These are phyloP conservation scores for Harpalus rubripes DNA, from an alignment of 2,888 invertebrate genomes.

Conservation along the genomic window DNA sequence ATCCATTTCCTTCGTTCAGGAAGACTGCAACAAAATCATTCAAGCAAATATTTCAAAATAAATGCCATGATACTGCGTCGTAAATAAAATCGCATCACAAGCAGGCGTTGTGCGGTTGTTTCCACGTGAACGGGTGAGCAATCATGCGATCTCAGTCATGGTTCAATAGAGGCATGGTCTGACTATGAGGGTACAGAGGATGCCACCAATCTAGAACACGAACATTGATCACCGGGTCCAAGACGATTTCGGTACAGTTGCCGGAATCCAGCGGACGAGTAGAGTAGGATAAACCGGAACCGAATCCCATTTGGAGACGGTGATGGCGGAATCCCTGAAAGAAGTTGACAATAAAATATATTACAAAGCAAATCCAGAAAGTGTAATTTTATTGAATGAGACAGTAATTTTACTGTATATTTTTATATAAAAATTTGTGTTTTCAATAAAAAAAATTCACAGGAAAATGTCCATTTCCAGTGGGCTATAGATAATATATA, in stretches of 20 bases:
- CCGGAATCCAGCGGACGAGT: slow-evolving; percentile 75
- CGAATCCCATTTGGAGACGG: slow-evolving; percentile 80
- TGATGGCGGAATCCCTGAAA: slow-evolving; percentile 77
- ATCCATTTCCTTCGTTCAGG: background rate
- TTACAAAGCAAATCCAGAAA: background rate
- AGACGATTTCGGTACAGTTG: slow-evolving; percentile 75
- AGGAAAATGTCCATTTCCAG: no score
- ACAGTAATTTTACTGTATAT: no score
- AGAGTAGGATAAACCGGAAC: slow-evolving; percentile 74
- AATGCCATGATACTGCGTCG: slow-evolving; percentile 15
- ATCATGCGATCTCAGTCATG: slow-evolving; percentile 70
- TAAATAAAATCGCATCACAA: slow-evolving; percentile 33
- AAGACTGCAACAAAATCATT: slow-evolving; percentile 21
- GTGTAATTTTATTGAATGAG: no score
- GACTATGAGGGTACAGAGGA: slow-evolving; percentile 77
- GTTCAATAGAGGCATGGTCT: slow-evolving; percentile 72
- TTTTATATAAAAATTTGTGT: no score
- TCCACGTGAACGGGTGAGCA: slow-evolving; percentile 54
- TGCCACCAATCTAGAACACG: slow-evolving; percentile 86
- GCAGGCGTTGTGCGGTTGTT: slow-evolving; percentile 13
- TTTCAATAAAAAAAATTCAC: no score
- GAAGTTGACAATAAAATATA: background rate
- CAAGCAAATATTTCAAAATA: slow-evolving; percentile 37
- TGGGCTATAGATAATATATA: no score
- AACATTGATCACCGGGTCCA: slow-evolving; percentile 79